Evolutionary conservation across 2,888 invertebrate species (phyloP), one percentile per base, ranked within the genome.

Genomic region (Phymatocera aterrima): DNA sequence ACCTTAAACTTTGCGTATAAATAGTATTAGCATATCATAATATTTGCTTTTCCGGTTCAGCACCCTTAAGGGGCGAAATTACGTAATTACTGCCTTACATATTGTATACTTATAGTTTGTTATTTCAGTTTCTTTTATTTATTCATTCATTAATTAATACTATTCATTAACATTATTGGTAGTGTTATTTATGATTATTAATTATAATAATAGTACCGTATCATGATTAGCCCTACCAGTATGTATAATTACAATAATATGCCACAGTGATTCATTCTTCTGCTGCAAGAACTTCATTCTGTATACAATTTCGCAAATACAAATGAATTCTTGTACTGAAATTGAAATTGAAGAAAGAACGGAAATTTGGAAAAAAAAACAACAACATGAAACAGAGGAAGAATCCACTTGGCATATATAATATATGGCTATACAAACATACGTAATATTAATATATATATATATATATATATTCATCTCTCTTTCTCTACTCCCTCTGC

Each of bases 1-100:
- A 81, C 80, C 81, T 83, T 84, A 83, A 81, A 82, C 78, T 80
- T 82, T 85, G 85, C 85, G 85, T 85, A 85, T 84, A 85, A 85
- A 85, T 85, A 84, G 82, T 77, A 81, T 61, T 48, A 81, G 81
- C 79, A 77, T 48, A 68, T 46, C 31, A 48, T 72, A 51, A 34
- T 48, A 43, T 2, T 43, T 34, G 24, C 21, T 21, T 18, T 64
- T 37, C 34, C 61, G 37, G 8, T 2, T 28, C 21, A 40, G 43
- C 68, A 21, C 46, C 68, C 68, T 68, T 46, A 68, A 46, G 24
- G 43, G 68, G 68, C 4, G 18, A 24, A 24, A 1, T 1, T n/a
- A 18, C 18, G 15, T 18, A 31, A 40, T 65, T 65, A 43, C n/a
- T 37, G 37, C 37, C 18, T 64, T 64, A 64, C 34, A 12, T 10